A percentile compares a stretch with the other conserved stretches of the same genome.
These are phyloP conservation scores for Microtus richardsoni DNA, from an alignment of 2,113 vertebrate species.

Conservation along the genomic window DNA sequence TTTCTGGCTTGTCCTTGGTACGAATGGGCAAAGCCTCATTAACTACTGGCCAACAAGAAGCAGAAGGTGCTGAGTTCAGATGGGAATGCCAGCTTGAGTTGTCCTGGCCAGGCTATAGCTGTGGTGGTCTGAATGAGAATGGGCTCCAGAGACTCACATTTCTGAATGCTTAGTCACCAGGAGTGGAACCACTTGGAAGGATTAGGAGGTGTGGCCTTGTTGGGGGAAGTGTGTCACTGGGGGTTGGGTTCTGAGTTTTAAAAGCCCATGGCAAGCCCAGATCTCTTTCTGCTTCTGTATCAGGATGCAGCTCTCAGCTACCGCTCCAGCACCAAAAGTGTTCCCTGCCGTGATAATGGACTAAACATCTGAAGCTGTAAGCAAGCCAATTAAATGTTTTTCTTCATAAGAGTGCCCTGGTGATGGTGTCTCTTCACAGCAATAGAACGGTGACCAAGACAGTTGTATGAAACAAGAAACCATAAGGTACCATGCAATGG, in stretches of 20 bases:
- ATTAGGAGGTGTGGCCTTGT: background rate
- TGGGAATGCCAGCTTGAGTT: accelerated
- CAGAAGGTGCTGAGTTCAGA: accelerated
- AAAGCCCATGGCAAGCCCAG: background rate
- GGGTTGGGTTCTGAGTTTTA: background rate
- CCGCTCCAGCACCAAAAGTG: too few relatives aligned
- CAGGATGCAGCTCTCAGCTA: background rate
- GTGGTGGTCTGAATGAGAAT: too few relatives aligned
- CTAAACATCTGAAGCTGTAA: too few relatives aligned
- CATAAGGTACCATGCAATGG: background rate
- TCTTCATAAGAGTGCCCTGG: background rate
- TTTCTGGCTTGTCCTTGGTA: accelerated
- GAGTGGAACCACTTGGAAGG: background rate
- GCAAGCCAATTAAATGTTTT: too few relatives aligned
- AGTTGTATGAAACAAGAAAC: background rate
- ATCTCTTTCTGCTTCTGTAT: background rate
- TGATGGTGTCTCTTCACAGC: background rate
- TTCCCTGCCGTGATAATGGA: background rate
- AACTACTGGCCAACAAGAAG: accelerated
- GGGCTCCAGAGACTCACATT: background rate
- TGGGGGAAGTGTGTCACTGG: background rate
- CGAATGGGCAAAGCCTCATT: accelerated
- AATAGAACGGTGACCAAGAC: background rate
- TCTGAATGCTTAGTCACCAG: background rate
- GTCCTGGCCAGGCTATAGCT: background rate